Percentiles rank a stretch among this genome's conserved stretches.
Conservation (phyloP, 1,140 invertebrate species). For the Reticulitermes speratus region DNA sequence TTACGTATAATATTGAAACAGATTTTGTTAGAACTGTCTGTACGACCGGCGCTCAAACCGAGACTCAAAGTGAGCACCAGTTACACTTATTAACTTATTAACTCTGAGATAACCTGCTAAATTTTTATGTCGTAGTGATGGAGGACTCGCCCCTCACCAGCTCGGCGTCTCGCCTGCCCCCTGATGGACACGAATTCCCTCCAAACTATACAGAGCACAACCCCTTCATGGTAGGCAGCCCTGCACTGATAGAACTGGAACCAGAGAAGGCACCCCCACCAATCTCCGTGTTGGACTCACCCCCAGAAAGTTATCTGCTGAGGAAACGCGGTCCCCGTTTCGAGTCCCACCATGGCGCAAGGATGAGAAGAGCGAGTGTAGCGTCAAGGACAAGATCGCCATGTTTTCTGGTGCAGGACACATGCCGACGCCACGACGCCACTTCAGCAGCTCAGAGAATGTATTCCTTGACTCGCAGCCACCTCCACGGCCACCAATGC, state of each 20-base stretch:
- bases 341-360: constrained; percentile 51
- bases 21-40: too few relatives aligned
- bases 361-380: constrained; percentile 73
- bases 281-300: constrained; percentile 47
- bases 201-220: constrained; percentile 66
- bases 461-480: constrained; percentile 42
- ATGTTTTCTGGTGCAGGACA: constrained; percentile 68
- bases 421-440: constrained; percentile 43
- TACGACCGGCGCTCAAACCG: too few relatives aligned
- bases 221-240: constrained; percentile 23
- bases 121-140: background rate
- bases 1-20: too few relatives aligned
- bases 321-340: constrained; percentile 23
- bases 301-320: constrained; percentile 35
- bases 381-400: constrained; percentile 83
- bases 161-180: constrained; percentile 67
- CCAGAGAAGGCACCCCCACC: constrained; percentile 45
- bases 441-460: constrained; percentile 51
- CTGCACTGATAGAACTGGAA: constrained; percentile 26
- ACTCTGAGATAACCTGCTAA: background rate
- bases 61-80: too few relatives aligned
- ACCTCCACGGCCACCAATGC: background rate
- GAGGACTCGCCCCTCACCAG: constrained; percentile 40
- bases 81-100: too few relatives aligned
- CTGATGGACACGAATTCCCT: constrained; percentile 86